phyloP scores from a whole-genome alignment of 92 coral and sea anemone species.

The Bergia puertoricense region DNA sequence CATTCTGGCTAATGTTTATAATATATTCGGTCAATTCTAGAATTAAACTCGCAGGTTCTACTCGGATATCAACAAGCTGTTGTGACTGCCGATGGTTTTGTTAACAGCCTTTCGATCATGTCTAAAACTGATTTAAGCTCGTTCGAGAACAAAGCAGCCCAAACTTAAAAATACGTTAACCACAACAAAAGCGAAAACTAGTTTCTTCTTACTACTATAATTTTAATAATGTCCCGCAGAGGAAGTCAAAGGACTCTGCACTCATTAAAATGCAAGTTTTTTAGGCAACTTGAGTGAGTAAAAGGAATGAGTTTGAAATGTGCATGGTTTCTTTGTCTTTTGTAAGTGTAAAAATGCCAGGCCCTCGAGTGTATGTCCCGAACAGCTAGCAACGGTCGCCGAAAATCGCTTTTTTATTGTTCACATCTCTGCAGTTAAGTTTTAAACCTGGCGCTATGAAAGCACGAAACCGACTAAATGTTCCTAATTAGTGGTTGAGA shows the following conservation, averaged over 20 bases:
- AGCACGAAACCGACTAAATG: neutral
- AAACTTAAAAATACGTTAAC: constrained; percentile 9
- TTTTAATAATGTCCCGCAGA: constrained; percentile 6
- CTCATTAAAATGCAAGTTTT: constrained; percentile 4
- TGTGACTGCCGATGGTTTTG: neutral
- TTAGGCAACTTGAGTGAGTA: neutral
- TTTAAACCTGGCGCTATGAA: neutral
- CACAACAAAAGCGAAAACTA: neutral
- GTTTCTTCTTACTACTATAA: neutral
- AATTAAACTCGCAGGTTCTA: neutral
- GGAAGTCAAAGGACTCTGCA: neutral
- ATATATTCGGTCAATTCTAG: neutral
- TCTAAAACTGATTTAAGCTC: neutral
- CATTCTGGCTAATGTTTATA: neutral
- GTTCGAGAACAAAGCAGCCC: neutral
- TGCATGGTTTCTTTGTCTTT: neutral
- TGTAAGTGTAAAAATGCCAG: neutral
- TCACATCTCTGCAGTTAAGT: neutral
- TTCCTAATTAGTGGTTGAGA: constrained; percentile 1
- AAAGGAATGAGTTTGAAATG: neutral
- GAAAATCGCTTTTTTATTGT: neutral
- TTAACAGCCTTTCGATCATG: neutral
- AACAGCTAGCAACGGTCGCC: constrained; percentile 3
- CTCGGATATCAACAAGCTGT: neutral
- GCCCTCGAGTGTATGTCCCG: neutral